Evolutionary conservation across 1,140 invertebrate species (phyloP), one percentile per base, ranked within the genome.

Genomic region (Drosophila virilis): DNA sequence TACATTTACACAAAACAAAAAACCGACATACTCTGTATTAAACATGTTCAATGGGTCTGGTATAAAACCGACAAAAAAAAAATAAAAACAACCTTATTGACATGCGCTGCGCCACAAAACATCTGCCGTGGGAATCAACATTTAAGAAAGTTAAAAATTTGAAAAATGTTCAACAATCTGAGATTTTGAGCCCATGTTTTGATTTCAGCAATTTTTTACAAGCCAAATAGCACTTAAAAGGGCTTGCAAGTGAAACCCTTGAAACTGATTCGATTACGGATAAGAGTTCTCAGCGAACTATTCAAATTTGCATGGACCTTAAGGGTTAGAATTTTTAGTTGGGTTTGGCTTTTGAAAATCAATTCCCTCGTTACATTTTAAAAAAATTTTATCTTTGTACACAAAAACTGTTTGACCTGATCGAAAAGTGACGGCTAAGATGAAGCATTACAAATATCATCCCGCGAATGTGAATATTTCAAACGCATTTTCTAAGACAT

Each of bases 111-210:
- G 10, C 8, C n/a, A 22, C 10, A 38, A 17, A 55, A 51, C 65
- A 61, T 43, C 52, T 55, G 67, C 51, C 62, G 32, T 38, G 78
- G 78, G 70, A 85, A 78, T 80, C 64, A 13, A 13, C 17, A 57
- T 51, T 57, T 54, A 12, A 13, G 33, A 55, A 45, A 71, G 55
- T 54, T 57, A 55, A 32, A 51, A 51, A 54, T 64, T 61, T 64
- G 17, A 22, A 77, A 73, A 76, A 67, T 80, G 50, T 85, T 51
- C 46, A 69, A 74, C 64, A 70, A 68, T 61, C 78, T 67, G 32
- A 76, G 50, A 73, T 70, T 76, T 81, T 72, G 32, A 69, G 52
- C 57, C 40, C 48, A 55, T 73, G 64, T 73, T 72, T 57, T 72
- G 69, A 72, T 72, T 72, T 58, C 8, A 15, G 7, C 15, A 51